Conservation (phyloP, 2,888 invertebrate species). For the Synergus laeviventris region DNA sequence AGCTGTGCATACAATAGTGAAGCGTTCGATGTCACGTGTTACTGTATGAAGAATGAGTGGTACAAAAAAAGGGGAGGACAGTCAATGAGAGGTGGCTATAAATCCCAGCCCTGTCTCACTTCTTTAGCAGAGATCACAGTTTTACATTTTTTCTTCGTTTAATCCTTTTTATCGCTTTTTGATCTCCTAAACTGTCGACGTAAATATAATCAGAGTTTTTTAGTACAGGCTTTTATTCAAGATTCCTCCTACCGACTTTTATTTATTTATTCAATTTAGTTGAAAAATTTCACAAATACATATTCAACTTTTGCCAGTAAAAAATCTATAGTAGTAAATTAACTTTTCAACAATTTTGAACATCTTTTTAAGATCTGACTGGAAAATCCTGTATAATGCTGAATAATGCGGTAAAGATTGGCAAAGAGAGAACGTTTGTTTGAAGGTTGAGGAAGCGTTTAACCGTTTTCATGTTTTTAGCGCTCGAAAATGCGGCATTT, state of each 20-base stretch:
- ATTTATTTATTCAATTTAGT: no score
- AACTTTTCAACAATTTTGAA: no score
- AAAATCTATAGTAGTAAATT: no score
- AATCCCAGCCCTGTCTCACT: conserved; percentile 60
- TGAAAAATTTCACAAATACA: no score
- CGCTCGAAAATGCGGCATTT: conserved; percentile 22
- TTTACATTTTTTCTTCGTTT: conserved; percentile 8
- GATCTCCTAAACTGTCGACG: background rate
- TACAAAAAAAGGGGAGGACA: conserved; percentile 33
- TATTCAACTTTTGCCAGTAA: no score
- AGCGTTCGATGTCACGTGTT: conserved; percentile 58
- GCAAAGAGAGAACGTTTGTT: conserved; percentile 9
- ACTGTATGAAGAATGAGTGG: conserved; percentile 38
- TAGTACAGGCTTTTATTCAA: background rate
- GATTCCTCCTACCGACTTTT: background rate
- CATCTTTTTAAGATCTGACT: background rate
- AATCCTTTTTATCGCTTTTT: background rate
- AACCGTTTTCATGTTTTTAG: conserved; percentile 27
- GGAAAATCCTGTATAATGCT: background rate
- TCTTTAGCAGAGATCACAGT: conserved; percentile 61
- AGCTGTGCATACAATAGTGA: conserved; percentile 59
- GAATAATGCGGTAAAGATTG: background rate
- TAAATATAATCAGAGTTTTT: conserved; percentile 19
- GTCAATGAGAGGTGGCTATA: conserved; percentile 53
- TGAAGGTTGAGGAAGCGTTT: conserved; percentile 24